Percentiles rank a stretch among this genome's conserved stretches.
phyloP scores from a whole-genome alignment of 2,797 vertebrate species.

The Bradypodion pumilum region DNA sequence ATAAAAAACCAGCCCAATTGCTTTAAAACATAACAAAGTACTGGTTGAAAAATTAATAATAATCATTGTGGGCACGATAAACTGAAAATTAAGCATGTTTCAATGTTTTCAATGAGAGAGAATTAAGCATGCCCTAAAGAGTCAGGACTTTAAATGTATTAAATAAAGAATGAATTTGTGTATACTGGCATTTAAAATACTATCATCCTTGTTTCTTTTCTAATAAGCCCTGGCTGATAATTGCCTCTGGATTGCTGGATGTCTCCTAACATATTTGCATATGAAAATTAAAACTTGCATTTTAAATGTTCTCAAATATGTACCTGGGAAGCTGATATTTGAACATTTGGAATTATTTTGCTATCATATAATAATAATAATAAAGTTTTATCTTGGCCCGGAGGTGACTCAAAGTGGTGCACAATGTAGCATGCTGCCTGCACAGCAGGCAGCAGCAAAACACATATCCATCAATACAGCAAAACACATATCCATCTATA shows the following conservation, averaged over 20 bases:
- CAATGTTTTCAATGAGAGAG: no score
- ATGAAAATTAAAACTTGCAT: neutral
- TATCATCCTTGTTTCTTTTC: neutral
- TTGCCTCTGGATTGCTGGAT: neutral
- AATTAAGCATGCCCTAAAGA: no score
- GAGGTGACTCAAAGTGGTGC: no score
- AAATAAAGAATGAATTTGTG: no score
- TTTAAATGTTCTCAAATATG: neutral
- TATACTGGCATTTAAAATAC: neutral
- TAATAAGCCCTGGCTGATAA: neutral
- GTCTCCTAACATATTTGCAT: neutral
- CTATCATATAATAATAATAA: no score
- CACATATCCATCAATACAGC: no score
- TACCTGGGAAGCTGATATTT: neutral
- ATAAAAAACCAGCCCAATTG: neutral
- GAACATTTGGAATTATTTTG: neutral
- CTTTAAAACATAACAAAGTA: neutral
- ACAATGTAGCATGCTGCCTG: no score
- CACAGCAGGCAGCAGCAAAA: no score
- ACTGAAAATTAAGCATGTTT: no score
- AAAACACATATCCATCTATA: no score
- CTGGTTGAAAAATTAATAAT: neutral
- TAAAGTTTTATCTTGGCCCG: no score
- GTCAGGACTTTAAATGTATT: no score
- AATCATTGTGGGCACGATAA: neutral